These are phyloP conservation scores for Agapornis roseicollis DNA, from an alignment of 2,113 vertebrate species.

Conservation along the genomic window DNA sequence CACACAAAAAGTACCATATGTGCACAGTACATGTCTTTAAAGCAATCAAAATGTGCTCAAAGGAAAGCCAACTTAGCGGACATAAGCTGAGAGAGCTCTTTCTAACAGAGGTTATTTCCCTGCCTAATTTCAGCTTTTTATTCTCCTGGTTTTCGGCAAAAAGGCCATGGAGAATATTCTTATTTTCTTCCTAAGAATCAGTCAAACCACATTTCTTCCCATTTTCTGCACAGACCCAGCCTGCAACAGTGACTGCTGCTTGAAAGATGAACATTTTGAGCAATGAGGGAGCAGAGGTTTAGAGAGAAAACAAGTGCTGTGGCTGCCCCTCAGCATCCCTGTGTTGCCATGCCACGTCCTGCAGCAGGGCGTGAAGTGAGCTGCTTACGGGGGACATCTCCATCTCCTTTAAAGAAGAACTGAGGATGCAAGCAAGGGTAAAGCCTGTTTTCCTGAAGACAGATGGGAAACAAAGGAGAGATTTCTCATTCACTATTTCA, in stretches of 20 bases:
- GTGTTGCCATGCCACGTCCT: neutral
- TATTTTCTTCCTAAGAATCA: neutral
- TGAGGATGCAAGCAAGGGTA: neutral
- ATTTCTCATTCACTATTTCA: neutral
- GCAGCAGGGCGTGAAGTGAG: rapidly evolving
- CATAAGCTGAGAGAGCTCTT: neutral
- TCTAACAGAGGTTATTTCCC: neutral
- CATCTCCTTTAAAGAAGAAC: neutral
- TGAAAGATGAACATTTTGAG: neutral
- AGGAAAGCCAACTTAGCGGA: neutral
- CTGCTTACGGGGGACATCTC: neutral
- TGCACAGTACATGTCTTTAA: neutral
- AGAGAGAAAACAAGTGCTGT: neutral
- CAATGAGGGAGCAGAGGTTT: neutral
- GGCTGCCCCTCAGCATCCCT: neutral
- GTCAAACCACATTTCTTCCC: neutral
- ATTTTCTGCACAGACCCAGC: neutral
- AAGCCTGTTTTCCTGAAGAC: neutral
- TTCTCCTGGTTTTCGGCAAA: neutral
- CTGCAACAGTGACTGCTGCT: neutral
- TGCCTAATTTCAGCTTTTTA: neutral
- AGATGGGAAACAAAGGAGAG: neutral
- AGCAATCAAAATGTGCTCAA: conserved; percentile 26
- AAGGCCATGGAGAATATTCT: neutral
- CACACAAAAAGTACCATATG: neutral